Percentiles rank a stretch among this genome's conserved stretches.
Evolutionary conservation across 2,113 vertebrate genomes (phyloP).

Genomic region (Phylloscopus whistleri): DNA sequence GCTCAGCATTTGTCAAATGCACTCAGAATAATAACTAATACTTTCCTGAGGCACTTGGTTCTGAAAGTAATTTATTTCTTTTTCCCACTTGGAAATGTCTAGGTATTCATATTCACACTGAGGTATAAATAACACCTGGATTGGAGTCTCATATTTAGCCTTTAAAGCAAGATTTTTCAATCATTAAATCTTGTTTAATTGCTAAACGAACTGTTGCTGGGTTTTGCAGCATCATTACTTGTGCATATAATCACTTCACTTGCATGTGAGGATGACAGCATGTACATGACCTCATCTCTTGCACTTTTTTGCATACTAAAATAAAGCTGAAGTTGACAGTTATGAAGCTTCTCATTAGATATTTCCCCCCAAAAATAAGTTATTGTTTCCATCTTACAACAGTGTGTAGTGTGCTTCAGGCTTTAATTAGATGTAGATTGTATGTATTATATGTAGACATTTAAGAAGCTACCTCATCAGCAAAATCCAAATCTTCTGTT

Average conservation of each 20-base stretch:
- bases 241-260: background rate
- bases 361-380: background rate
- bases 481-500: background rate
- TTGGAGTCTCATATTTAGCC: background rate
- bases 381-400: background rate
- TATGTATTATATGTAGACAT: background rate
- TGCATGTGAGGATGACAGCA: background rate
- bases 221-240: background rate
- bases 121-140: constrained; percentile 13
- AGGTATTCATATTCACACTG: background rate
- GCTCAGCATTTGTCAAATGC: background rate
- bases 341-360: background rate
- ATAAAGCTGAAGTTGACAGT: background rate
- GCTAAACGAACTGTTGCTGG: background rate
- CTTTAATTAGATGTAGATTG: background rate
- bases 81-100: background rate
- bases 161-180: background rate
- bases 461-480: background rate
- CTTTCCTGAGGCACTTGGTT: background rate
- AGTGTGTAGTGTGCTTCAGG: background rate
- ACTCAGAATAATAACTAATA: constrained; percentile 14
- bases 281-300: background rate
- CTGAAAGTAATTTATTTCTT: constrained; percentile 2
- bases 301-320: background rate
- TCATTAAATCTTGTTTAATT: constrained; percentile 24